Base-by-base conservation (phyloP, 2,797 vertebrate species). In the Crenuchus spilurus region DNA sequence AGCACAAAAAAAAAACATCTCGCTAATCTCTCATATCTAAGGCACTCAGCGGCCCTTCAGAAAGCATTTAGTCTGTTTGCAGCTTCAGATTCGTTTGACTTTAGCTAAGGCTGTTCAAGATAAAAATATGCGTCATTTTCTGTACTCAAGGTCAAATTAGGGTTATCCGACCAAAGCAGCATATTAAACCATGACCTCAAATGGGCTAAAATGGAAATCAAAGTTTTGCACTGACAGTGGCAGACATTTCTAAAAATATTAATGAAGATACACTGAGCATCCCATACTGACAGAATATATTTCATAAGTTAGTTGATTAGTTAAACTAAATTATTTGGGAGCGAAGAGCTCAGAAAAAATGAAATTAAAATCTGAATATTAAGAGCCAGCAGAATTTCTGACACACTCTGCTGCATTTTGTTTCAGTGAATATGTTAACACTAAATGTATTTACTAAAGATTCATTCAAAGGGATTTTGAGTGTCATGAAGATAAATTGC, bases 1-100 rank as follows among this genome's bases (percentile, higher is more conserved):
- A 62, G 31, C 55, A 37, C 26, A 37, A 58, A 57, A 58, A 37
- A 60, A 60, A 35, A 60, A 11, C 16, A 60, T 62, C 60, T 28
- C 6, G 10, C 11, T 62, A 9, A 42, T 20, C 20, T 42, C 13
- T 16, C 20, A 42, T 28, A 41, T 62, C 20, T 26, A 42, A 42
- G 16, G 37, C 37, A 26, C 18, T 26, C 6, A 28, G n/a, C 28
- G 60, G 37, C 39, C 22, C 22, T 28, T 42, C 58, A 42, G 3
- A 62, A 41, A 16, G 11, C 24, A 9, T 20, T 37, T 35, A 60
- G n/a, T 22, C 57, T 60, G 14, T 41, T 41, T 62, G 60, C 22
- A 42, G 57, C 57, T 39, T 37, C 33, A 58, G 10, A 35, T 11
- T 58, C 31, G 37, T 20, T 37, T 58, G 55, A 35, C 55, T 20